A percentile compares a stretch with the other conserved stretches of the same genome.
Conservation (phyloP, 2,797 vertebrate genomes). For the Poecilia picta region DNA sequence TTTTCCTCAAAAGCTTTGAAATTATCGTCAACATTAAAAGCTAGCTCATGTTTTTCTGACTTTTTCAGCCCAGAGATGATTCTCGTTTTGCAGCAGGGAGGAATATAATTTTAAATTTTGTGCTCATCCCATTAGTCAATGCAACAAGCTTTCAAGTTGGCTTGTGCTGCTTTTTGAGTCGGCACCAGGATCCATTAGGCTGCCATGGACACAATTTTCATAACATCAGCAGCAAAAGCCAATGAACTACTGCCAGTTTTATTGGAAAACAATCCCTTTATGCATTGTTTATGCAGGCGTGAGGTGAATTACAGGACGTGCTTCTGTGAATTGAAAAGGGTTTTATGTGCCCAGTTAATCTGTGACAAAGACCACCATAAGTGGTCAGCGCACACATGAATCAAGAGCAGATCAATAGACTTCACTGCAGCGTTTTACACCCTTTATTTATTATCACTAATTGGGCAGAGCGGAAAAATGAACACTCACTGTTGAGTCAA, state of each 20-base stretch:
- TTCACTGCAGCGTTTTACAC: background rate
- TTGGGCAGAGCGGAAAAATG: background rate
- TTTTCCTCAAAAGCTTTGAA: too few relatives aligned
- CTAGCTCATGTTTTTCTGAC: background rate
- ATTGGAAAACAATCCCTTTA: background rate
- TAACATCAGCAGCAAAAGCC: background rate
- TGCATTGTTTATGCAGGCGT: background rate
- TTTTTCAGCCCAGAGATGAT: background rate
- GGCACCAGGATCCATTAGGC: background rate
- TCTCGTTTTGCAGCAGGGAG: background rate
- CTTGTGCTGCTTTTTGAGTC: background rate
- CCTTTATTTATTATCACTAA: conserved; percentile 3
- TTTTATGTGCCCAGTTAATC: background rate
- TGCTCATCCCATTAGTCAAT: background rate
- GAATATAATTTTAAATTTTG: background rate
- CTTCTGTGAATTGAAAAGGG: background rate
- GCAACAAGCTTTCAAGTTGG: background rate
- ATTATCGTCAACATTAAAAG: background rate
- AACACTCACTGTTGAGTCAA: background rate
- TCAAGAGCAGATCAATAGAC: conserved; percentile 16
- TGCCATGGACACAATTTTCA: background rate
- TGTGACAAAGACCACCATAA: background rate
- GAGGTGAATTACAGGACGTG: background rate
- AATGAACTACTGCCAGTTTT: background rate
- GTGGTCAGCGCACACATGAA: background rate